Evolutionary conservation across 64 coral and sea anemone genomes (phyloP), one percentile per base, ranked within the genome.

Genomic region (Stichodactyla mertensii): DNA sequence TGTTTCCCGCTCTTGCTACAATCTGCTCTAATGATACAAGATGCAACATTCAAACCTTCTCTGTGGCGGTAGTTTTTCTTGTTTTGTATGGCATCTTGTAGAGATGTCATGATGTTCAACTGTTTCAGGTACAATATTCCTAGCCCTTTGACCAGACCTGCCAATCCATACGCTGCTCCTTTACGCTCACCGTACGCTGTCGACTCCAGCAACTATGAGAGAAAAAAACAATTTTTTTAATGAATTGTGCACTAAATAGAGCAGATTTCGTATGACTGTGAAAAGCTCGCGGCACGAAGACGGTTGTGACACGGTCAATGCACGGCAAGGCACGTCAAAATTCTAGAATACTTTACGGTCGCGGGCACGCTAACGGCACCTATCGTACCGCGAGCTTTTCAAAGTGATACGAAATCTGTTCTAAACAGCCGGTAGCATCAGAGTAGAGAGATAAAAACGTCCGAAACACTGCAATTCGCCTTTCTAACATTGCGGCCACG

Each of bases 21-120:
- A 51, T 24, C 53, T 52, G 55, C 9, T 55, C 81, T 57, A 55
- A 4, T 83, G 55, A 7, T 85, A 23, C 9, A 85, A 0, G 12
- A 14, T 58, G 36, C 36, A 45, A 11, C 27, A n/a, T 71, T 36
- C 31, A 13, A 61, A 97, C 94, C 97, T 87, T 99, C 97, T 74
- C 97, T 89, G 45, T 99, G 97, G 77, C 90, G 79, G 83, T 99
- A 92, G 81, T 92, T 92, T 77, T 99, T 99, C 86, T 99, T 99
- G 64, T 99, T 92, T 27, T 99, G 97, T 80, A 99, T 99, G 64
- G 97, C 97, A 16, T 99, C 97, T 94, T 99, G 97, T 45, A 99
- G 86, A 24, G 90, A 95, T 23, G 92, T 84, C 97, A 99, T 99
- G 36, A 99, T 99, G 57, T 95, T 94, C 5, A 92, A 88, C 80